These are phyloP conservation scores for Ectemnius continuus DNA, from an alignment of 2,888 invertebrate genomes.

Conservation along the genomic window DNA sequence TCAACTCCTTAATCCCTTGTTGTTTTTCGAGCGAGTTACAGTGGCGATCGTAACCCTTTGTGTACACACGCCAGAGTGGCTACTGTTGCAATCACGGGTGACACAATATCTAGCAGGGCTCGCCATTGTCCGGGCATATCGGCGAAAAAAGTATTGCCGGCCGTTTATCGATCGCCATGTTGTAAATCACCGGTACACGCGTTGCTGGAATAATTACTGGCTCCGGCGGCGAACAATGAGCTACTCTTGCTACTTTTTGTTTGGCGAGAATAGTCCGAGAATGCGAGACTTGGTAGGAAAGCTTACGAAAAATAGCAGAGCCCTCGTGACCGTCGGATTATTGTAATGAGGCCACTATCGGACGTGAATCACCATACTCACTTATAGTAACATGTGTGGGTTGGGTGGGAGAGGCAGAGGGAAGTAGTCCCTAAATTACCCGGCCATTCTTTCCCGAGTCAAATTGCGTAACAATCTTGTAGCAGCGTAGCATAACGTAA, in stretches of 20 bases:
- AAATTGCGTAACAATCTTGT: conserved; percentile 66
- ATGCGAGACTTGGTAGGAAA: too few species aligned
- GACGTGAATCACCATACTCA: neutral
- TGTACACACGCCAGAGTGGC: conserved; percentile 25
- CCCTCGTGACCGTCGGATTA: neutral
- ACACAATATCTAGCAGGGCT: conserved; percentile 37
- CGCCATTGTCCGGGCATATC: conserved; percentile 37
- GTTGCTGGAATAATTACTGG: too few species aligned
- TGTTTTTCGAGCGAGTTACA: neutral
- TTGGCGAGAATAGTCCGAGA: too few species aligned
- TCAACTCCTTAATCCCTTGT: too few species aligned
- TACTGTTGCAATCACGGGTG: conserved; percentile 46
- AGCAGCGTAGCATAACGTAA: conserved; percentile 70
- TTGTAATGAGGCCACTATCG: neutral
- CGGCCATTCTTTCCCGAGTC: conserved; percentile 58
- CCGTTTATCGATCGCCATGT: conserved; percentile 36
- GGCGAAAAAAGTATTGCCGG: conserved; percentile 40
- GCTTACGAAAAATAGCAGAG: too few species aligned
- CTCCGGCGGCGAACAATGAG: too few species aligned
- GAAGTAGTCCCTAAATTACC: conserved; percentile 54
- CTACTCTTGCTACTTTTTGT: too few species aligned
- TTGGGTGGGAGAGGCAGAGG: conserved; percentile 21
- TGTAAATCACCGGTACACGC: neutral
- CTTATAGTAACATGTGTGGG: neutral
- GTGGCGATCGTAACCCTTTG: conserved; percentile 13